phyloP scores from a whole-genome alignment of 2,888 invertebrate species.

The Phyto melanocephala region DNA sequence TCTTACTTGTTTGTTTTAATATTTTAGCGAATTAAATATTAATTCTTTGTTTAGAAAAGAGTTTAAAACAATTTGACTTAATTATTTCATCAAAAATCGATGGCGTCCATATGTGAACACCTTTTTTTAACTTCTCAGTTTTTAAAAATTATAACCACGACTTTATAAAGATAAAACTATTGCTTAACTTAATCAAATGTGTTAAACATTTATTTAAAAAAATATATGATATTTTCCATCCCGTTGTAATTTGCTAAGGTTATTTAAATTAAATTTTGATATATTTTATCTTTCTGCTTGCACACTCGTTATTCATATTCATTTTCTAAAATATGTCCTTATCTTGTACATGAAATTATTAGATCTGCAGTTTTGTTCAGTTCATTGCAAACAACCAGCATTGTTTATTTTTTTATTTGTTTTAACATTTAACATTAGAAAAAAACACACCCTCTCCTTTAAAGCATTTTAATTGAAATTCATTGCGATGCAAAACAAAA shows the following conservation, averaged over 20 bases:
- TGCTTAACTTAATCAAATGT: too few relatives aligned
- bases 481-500: slow-evolving; percentile 25
- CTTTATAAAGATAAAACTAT: too few relatives aligned
- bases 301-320: neutral
- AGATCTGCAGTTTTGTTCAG: slow-evolving; percentile 45
- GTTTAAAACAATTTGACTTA: too few relatives aligned
- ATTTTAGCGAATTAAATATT: too few relatives aligned
- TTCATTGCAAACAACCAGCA: slow-evolving; percentile 19
- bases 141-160: too few relatives aligned
- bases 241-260: neutral
- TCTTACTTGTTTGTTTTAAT: too few relatives aligned
- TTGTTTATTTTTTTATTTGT: slow-evolving; percentile 5
- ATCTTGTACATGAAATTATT: slow-evolving; percentile 29
- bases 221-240: neutral
- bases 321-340: slow-evolving; percentile 4
- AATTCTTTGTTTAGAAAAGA: too few relatives aligned
- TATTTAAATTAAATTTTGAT: neutral
- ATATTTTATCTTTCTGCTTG: neutral
- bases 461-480: slow-evolving; percentile 59
- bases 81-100: too few relatives aligned
- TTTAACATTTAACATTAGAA: slow-evolving; percentile 24
- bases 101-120: too few relatives aligned
- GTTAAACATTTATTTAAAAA: too few relatives aligned
- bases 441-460: slow-evolving; percentile 59
- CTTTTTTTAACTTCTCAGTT: too few relatives aligned